Percentiles rank a stretch among this genome's conserved stretches.
Evolutionary conservation across 2,113 vertebrate genomes (phyloP).

Genomic region (Sinosuthora webbiana): DNA sequence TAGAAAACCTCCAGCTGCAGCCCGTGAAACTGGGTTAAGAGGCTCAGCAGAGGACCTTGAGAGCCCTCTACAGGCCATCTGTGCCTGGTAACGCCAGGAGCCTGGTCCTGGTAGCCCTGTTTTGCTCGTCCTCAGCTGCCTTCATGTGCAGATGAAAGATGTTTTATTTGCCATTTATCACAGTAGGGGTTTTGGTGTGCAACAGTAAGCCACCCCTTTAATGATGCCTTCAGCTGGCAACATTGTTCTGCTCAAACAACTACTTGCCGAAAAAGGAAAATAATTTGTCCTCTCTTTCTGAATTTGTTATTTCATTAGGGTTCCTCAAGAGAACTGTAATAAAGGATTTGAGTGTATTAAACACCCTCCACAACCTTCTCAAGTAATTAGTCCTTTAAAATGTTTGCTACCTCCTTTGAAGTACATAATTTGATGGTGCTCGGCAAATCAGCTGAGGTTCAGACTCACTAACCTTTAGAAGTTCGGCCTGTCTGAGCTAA

Average conservation of each 20-base stretch:
- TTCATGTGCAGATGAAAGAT: constrained; percentile 17
- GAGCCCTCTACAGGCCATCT: constrained; percentile 79
- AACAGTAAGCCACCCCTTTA: constrained; percentile 25
- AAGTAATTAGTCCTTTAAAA: constrained; percentile 54
- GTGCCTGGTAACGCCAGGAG: neutral
- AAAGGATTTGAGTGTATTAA: constrained; percentile 61
- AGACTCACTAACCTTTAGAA: constrained; percentile 34
- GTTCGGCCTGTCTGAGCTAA: constrained; percentile 16
- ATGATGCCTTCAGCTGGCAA: constrained; percentile 52
- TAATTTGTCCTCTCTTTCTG: constrained; percentile 55
- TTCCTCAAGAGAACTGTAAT: constrained; percentile 47
- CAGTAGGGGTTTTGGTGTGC: constrained; percentile 11
- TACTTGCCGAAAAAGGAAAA: constrained; percentile 61
- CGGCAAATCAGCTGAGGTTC: neutral
- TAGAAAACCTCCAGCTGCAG: constrained; percentile 81
- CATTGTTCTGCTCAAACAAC: constrained; percentile 30
- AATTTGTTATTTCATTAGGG: constrained; percentile 60
- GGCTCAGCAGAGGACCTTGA: constrained; percentile 64
- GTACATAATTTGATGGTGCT: neutral
- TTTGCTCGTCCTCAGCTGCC: constrained; percentile 18
- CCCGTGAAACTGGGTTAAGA: constrained; percentile 45
- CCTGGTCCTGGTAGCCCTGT: neutral
- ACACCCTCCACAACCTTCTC: constrained; percentile 47
- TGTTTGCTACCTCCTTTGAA: constrained; percentile 20
- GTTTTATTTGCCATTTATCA: constrained; percentile 62